Evolutionary conservation across 2,797 vertebrate genomes (phyloP).

Genomic region (Anabas testudineus): DNA sequence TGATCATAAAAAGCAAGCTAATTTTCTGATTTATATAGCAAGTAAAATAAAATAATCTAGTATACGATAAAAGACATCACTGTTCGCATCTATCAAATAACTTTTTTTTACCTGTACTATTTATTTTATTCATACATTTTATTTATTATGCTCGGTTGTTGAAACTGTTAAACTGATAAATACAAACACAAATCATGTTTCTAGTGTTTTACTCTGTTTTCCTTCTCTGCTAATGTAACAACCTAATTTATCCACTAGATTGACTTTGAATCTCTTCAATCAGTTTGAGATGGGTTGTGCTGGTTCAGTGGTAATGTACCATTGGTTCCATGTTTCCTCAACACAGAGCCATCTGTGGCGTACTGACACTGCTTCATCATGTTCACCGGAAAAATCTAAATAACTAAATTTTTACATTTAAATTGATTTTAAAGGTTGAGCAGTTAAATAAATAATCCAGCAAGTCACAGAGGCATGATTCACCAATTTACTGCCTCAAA

Average conservation of each 20-base stretch:
- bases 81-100: too few species aligned
- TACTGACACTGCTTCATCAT: not conserved
- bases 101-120: too few species aligned
- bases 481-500: not conserved
- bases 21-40: too few species aligned
- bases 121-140: too few species aligned
- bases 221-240: not conserved
- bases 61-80: too few species aligned
- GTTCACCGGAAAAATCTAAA: not conserved
- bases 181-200: too few species aligned
- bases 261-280: not conserved
- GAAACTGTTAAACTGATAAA: too few species aligned
- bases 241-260: not conserved
- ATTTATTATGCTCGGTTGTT: too few species aligned
- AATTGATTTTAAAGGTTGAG: not conserved
- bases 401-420: not conserved
- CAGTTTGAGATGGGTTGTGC: not conserved
- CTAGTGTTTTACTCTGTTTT: too few species aligned
- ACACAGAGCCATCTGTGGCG: not conserved
- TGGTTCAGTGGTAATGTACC: not conserved
- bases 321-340: not conserved
- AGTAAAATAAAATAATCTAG: too few species aligned
- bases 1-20: too few species aligned
- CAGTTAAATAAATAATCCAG: too few species aligned
- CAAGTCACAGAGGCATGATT: not conserved